phyloP scores from a whole-genome alignment of 2,113 vertebrate genomes.

The Psittacara wagleri region DNA sequence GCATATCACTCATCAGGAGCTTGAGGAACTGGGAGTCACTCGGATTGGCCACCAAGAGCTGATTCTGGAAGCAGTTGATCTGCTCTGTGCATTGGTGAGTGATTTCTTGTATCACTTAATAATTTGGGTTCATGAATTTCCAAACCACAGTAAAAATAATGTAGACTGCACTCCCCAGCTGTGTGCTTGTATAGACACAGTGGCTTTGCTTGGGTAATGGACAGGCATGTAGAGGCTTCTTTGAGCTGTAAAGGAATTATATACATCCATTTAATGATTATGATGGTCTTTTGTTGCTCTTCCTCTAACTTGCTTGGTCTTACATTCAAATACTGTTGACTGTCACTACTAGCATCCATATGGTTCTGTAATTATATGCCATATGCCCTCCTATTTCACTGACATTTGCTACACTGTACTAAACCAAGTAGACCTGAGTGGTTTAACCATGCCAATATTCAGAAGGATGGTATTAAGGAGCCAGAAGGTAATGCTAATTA shows the following conservation, averaged over 20 bases:
- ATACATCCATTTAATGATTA: background rate
- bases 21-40: slow-evolving; percentile 88
- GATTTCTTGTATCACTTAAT: background rate
- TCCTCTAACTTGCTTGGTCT: background rate
- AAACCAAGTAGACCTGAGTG: background rate
- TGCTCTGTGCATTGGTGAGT: slow-evolving; percentile 87
- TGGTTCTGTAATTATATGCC: slow-evolving; percentile 36
- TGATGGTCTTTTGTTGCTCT: background rate
- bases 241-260: background rate
- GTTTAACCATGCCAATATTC: background rate
- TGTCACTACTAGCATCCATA: slow-evolving; percentile 36
- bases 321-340: background rate
- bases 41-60: slow-evolving; percentile 89
- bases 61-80: slow-evolving; percentile 88
- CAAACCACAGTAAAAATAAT: background rate
- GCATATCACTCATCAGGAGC: slow-evolving; percentile 89
- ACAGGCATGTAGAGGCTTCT: background rate
- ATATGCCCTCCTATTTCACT: slow-evolving; percentile 27
- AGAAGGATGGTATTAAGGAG: background rate
- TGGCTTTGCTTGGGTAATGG: background rate
- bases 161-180: background rate
- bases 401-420: slow-evolving; percentile 26
- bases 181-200: accelerated
- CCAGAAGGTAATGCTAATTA: slow-evolving; percentile 46
- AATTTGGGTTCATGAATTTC: background rate